Base-by-base conservation (phyloP, 2,888 invertebrate genomes). In the Clostera curtula region DNA sequence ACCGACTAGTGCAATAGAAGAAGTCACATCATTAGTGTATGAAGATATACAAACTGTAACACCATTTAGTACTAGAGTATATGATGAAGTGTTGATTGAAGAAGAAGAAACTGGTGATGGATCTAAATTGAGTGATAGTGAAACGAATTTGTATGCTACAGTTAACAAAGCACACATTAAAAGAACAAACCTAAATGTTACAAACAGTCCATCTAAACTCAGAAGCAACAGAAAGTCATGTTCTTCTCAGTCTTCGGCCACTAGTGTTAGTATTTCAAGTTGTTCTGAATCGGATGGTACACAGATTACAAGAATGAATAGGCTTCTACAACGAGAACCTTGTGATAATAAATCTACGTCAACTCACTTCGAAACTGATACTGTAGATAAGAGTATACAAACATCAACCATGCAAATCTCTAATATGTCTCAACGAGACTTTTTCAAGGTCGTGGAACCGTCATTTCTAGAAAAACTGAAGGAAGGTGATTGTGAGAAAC, bases 311-410 rank as follows among this genome's bases (percentile, higher is more conserved):
- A 74, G 70, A 58, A 71, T 85, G 66, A 77, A 82, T 36, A 76
- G 56, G 52, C 43, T 73, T 24, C 32, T 74, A 26, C 70, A 74
- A 24, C 68, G 68, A 36, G 83, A 84, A 25, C 33, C 65, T 25
- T 66, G 57, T 49, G 85, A 85, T 36, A 58, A 73, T 31, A 85
- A 84, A 55, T 64, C 84, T 19, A 84, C 82, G 9, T 82, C 85
- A 12, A 86, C 86, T 12, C 85, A 85, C 49, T 68, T 86, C 34
- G 85, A 86, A 26, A 61, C 82, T 12, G 76, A 85, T 43, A 86
- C 89, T 48, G 85, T 89, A 49, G 91, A 91, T 51, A 88, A 89
- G 56, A 90, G 92, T 53, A 92, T 92, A 74, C 92, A 93, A 70
- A 93, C 92, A 4, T 90, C 89, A 1, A 79, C 73, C 36, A 75